phyloP scores from a whole-genome alignment of 2,797 vertebrate genomes.

The Monodelphis domestica region DNA sequence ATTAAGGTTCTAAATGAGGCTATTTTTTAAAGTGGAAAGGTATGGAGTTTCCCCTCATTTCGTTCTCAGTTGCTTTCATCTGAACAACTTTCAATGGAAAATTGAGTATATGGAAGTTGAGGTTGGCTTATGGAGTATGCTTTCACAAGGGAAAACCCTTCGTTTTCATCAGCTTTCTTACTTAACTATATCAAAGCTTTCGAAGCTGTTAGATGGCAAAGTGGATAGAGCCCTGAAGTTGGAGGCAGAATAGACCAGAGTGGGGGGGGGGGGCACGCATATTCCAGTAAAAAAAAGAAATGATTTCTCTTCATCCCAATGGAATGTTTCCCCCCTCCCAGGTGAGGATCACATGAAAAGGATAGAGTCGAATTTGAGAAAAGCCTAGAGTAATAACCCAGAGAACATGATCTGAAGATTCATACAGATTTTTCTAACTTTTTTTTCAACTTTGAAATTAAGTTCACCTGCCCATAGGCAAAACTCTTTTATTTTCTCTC shows the following conservation, averaged over 20 bases:
- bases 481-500: slow-evolving; percentile 45
- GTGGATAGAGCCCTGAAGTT: neutral
- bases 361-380: slow-evolving; percentile 18
- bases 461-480: slow-evolving; percentile 27
- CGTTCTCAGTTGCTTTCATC: neutral
- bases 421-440: slow-evolving; percentile 19
- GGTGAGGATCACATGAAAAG: neutral
- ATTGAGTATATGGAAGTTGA: neutral
- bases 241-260: too few species aligned
- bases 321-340: neutral
- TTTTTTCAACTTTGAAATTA: slow-evolving; percentile 33
- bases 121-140: neutral
- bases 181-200: neutral
- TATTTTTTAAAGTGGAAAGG: neutral
- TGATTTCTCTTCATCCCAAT: neutral
- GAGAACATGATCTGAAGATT: slow-evolving; percentile 11
- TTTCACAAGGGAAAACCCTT: neutral
- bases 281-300: neutral
- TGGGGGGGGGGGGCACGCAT: too few species aligned
- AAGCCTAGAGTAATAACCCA: slow-evolving; percentile 2
- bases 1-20: neutral
- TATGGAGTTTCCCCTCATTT: neutral
- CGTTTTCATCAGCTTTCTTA: neutral
- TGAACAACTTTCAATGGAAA: neutral
- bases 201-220: neutral